Evolutionary conservation across 2,888 invertebrate genomes (phyloP).

Genomic region (Horisme vitalbata): DNA sequence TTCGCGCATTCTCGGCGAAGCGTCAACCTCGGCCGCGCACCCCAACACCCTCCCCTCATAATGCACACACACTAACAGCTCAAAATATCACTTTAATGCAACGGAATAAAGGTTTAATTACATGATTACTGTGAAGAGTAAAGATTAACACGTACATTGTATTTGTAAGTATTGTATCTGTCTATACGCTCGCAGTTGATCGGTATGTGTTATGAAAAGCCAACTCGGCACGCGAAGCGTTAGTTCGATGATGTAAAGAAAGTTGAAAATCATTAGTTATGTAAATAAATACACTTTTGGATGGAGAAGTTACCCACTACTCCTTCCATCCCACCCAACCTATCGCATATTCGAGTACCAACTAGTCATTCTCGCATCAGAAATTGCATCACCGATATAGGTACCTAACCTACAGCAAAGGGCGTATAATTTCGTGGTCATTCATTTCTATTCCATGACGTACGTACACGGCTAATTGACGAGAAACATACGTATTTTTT

Average conservation of each 20-base stretch:
- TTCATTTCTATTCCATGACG: too few species aligned
- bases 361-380: conserved; percentile 19
- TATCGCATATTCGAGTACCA: not conserved
- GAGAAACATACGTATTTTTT: conserved; percentile 41
- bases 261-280: conserved; percentile 10
- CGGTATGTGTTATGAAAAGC: conserved; percentile 31
- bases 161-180: conserved; percentile 8
- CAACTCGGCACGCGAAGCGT: conserved; percentile 26
- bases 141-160: conserved; percentile 23
- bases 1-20: conserved; percentile 70
- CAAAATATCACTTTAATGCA: conserved; percentile 44
- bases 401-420: not conserved
- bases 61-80: conserved; percentile 33
- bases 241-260: not conserved
- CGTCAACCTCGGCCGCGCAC: conserved; percentile 68
- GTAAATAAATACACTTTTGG: conserved; percentile 8
- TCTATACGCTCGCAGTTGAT: not conserved
- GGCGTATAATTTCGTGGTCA: conserved; percentile 53
- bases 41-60: conserved; percentile 42
- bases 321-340: too few species aligned
- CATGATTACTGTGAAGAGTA: conserved; percentile 32
- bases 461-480: conserved; percentile 1
- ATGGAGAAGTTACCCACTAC: too few species aligned
- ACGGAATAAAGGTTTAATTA: conserved; percentile 50
- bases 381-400: conserved; percentile 57